phyloP scores from a whole-genome alignment of 2,797 vertebrate genomes.

The Ctenopoma multispine region DNA sequence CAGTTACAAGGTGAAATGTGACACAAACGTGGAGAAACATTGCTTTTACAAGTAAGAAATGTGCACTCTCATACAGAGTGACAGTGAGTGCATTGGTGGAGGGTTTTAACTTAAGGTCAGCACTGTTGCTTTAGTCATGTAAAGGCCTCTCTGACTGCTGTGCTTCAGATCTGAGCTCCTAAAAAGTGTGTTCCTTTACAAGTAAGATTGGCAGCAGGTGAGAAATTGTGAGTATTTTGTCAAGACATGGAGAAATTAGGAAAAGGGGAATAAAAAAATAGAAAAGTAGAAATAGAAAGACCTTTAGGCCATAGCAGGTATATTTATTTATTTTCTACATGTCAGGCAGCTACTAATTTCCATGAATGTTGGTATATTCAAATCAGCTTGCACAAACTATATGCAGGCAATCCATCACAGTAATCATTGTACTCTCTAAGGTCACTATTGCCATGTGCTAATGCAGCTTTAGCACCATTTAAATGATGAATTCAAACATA shows the following conservation, averaged over 20 bases:
- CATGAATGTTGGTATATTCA: not conserved
- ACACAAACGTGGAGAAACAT: constrained; percentile 49
- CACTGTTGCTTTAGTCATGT: constrained; percentile 31
- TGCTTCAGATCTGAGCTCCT: not conserved
- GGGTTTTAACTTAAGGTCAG: constrained; percentile 40
- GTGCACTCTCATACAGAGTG: constrained; percentile 31
- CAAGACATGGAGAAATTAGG: not conserved
- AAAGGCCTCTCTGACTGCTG: constrained; percentile 8
- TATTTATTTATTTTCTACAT: constrained; percentile 3
- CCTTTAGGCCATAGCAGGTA: not conserved
- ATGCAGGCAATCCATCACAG: constrained; percentile 1
- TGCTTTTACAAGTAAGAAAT: constrained; percentile 43
- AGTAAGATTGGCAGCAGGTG: not conserved
- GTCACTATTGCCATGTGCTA: constrained; percentile 4
- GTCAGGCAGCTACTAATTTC: not conserved
- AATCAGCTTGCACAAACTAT: constrained; percentile 1
- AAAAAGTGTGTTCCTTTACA: not conserved
- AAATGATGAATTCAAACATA: constrained; percentile 2
- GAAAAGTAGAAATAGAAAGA: not conserved
- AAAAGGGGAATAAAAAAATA: not conserved
- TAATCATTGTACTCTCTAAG: constrained; percentile 4
- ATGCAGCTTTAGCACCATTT: not conserved
- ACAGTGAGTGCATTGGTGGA: constrained; percentile 38
- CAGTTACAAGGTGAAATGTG: constrained; percentile 70
- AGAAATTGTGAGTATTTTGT: not conserved